Evolutionary conservation across 2,888 invertebrate species (phyloP).

Genomic region (Prosapia bicincta): DNA sequence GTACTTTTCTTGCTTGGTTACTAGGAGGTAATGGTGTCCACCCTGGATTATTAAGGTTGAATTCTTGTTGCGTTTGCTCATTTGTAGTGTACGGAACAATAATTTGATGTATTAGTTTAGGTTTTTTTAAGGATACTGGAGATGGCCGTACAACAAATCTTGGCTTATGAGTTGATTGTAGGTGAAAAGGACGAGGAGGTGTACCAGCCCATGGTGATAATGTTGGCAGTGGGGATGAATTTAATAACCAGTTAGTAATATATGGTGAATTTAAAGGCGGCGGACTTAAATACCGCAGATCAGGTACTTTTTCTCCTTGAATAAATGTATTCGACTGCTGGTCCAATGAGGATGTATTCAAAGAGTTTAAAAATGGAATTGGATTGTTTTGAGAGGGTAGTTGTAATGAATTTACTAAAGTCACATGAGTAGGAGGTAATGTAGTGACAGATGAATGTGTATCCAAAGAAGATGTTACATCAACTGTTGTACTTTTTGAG

Average conservation of each 20-base stretch:
- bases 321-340: constrained; percentile 16
- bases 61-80: constrained; percentile 24
- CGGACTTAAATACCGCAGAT: constrained; percentile 14
- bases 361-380: constrained; percentile 6
- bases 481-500: not conserved
- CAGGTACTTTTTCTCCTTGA: not conserved
- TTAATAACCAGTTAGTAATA: not conserved
- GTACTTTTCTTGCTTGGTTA: constrained; percentile 52
- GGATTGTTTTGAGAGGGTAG: not conserved
- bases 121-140: constrained; percentile 46
- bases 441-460: constrained; percentile 14
- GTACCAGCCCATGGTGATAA: constrained; percentile 7
- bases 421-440: not conserved
- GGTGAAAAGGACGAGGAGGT: constrained; percentile 12
- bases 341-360: constrained; percentile 20
- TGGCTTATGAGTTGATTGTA: constrained; percentile 10
- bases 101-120: constrained; percentile 66
- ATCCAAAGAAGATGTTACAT: not conserved
- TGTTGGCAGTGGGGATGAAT: not conserved
- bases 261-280: not conserved
- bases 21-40: constrained; percentile 28
- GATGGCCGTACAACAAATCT: constrained; percentile 9
- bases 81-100: constrained; percentile 73
- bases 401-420: not conserved
- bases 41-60: constrained; percentile 9